Conservation (phyloP, 2,888 invertebrate genomes). For the Leptinotarsa haldemani region DNA sequence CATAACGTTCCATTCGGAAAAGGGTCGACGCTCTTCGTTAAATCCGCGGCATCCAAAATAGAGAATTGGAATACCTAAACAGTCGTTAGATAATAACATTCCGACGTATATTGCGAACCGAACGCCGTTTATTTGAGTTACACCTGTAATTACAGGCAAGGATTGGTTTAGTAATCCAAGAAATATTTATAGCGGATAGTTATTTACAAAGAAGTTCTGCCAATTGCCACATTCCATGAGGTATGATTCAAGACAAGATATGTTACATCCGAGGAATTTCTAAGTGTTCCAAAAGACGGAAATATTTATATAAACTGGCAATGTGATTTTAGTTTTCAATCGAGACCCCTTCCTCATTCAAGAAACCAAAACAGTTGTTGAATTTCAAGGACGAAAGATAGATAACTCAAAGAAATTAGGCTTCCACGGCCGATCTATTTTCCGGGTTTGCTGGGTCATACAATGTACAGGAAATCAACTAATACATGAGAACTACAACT, state of each 20-base stretch:
- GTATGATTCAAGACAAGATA: slow-evolving; percentile 3
- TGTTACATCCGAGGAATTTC: neutral
- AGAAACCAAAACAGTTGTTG: too few relatives aligned
- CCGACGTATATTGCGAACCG: slow-evolving; percentile 17
- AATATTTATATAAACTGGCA: neutral
- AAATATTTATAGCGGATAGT: slow-evolving; percentile 14
- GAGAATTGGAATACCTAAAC: slow-evolving; percentile 32
- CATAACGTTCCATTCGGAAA: slow-evolving; percentile 9
- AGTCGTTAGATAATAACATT: slow-evolving; percentile 36
- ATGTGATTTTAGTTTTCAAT: too few relatives aligned
- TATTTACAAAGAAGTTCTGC: neutral
- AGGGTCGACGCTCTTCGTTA: slow-evolving; percentile 21
- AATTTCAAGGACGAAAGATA: too few relatives aligned
- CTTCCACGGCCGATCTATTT: too few relatives aligned
- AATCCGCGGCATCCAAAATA: slow-evolving; percentile 34
- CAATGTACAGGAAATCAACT: too few relatives aligned
- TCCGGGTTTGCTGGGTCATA: too few relatives aligned
- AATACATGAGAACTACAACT: too few relatives aligned
- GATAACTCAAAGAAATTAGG: too few relatives aligned
- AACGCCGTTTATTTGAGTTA: slow-evolving; percentile 21
- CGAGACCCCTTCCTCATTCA: too few relatives aligned
- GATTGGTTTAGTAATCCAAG: slow-evolving; percentile 11
- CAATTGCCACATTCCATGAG: slow-evolving; percentile 8
- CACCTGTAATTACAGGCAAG: slow-evolving; percentile 20
- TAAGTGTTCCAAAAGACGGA: neutral